Evolutionary conservation across 2,113 vertebrate species (phyloP), one percentile per base, ranked within the genome.

Genomic region (Proteles cristata): DNA sequence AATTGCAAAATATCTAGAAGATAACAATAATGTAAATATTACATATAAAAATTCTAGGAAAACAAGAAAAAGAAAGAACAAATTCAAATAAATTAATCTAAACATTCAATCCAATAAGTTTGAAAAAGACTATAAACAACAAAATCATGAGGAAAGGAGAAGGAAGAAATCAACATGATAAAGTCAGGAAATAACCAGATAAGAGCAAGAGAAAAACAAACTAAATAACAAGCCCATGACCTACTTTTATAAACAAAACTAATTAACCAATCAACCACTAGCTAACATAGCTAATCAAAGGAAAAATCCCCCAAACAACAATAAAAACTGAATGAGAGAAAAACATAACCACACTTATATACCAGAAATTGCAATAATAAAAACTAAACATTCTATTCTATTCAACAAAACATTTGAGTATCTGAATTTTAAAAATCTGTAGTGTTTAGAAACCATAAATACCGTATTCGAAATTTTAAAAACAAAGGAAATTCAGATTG

Each of bases 211-310:
- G 45, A 5, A 45, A 55, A 23, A 58, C 21, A 61, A 23, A 74
- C 14, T 45, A 87, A 94, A 81, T 73, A 68, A 55, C 35, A 79
- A 79, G 55, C 12, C 19, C 5, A 74, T 50, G 33, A 90, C 48
- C 11, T 73, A 81, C 25, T 82, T 61, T 90, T 33, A 61, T 68
- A 96, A 93, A 68, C 31, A 90, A 95, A 90, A 68, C 45, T 25
- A 94, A 65, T 73, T 65, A 90, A 81, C 50, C 23, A 55, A 68
- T 17, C 25, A 81, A 82, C 66, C 16, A 88, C 26, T 76, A 74
- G 25, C 45, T 84, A 71, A 11, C 9, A 65, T 19, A 88, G 63
- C 25, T 63, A 85, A 71, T 79, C 23, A 89, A 79, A 84, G 28
- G 63, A 90, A 96, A 79, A 88, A 83, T 65, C 11, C 23, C 17